Evolutionary conservation across 2,797 vertebrate genomes (phyloP).

Genomic region (Potorous gilbertii): DNA sequence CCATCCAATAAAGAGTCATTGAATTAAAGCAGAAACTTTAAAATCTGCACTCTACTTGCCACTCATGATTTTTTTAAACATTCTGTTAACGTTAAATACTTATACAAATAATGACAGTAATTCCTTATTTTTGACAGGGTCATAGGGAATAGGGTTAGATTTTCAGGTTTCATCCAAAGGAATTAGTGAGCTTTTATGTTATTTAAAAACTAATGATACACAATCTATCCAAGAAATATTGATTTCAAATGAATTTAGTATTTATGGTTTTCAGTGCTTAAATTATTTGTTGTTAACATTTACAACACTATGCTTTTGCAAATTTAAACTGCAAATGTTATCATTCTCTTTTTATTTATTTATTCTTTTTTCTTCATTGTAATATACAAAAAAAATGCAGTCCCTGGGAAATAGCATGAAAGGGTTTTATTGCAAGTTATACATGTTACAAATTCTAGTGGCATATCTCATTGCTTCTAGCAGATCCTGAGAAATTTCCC

Average conservation of each 20-base stretch:
- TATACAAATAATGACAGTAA: background rate
- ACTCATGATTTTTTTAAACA: background rate
- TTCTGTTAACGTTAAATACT: background rate
- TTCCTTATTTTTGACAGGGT: background rate
- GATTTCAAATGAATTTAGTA: constrained; percentile 6
- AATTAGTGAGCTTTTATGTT: constrained; percentile 21
- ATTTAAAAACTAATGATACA: constrained; percentile 27
- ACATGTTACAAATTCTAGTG: constrained; percentile 33
- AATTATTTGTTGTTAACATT: constrained; percentile 28
- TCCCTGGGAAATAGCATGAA: background rate
- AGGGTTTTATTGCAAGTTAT: constrained; percentile 15
- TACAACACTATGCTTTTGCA: constrained; percentile 23
- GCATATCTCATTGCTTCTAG: constrained; percentile 33
- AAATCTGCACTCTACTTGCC: background rate
- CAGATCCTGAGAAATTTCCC: constrained; percentile 51
- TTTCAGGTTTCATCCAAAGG: background rate
- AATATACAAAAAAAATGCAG: constrained; percentile 35
- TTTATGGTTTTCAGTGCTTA: background rate
- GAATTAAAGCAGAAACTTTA: background rate
- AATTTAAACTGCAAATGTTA: constrained; percentile 1
- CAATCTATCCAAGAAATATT: background rate
- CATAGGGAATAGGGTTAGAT: background rate
- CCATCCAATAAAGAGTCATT: background rate
- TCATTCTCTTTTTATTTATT: background rate
- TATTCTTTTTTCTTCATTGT: constrained; percentile 8